Percentiles rank a stretch among this genome's conserved stretches.
Conservation (phyloP, 1,140 invertebrate species). For the Paraescarpia echinospica region DNA sequence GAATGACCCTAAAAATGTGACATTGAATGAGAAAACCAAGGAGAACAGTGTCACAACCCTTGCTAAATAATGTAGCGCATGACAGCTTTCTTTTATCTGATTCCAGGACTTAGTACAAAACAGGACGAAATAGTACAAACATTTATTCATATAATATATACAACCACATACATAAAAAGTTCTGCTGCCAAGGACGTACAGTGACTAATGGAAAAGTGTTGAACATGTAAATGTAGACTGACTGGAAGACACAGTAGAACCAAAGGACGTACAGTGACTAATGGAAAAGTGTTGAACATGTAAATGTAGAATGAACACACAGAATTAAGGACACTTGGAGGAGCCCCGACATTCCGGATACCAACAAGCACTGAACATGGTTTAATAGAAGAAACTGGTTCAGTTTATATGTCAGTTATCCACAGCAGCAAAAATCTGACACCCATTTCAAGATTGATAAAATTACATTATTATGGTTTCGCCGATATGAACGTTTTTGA, state of each 20-base stretch:
- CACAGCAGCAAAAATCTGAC: background rate
- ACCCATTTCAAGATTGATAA: background rate
- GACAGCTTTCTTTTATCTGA: too few relatives aligned
- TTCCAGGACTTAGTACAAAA: background rate
- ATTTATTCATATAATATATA: slow-evolving; percentile 3
- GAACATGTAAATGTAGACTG: background rate
- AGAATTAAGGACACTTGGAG: too few relatives aligned
- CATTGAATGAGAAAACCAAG: too few relatives aligned
- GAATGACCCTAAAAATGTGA: too few relatives aligned
- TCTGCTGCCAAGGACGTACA: background rate
- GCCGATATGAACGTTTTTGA: background rate
- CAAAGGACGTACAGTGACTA: background rate
- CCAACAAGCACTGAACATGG: background rate
- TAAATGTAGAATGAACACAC: background rate
- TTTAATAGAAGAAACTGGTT: background rate
- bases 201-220: background rate
- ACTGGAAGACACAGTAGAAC: background rate
- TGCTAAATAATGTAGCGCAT: too few relatives aligned
- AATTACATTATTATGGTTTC: background rate
- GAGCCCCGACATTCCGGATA: background rate
- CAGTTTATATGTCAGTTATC: background rate
- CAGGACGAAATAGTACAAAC: background rate
- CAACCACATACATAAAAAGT: background rate
- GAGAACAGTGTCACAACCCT: too few relatives aligned
- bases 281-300: background rate